Evolutionary conservation across 2,113 vertebrate genomes (phyloP), one percentile per base, ranked within the genome.

Genomic region (Burhinus bistriatus): DNA sequence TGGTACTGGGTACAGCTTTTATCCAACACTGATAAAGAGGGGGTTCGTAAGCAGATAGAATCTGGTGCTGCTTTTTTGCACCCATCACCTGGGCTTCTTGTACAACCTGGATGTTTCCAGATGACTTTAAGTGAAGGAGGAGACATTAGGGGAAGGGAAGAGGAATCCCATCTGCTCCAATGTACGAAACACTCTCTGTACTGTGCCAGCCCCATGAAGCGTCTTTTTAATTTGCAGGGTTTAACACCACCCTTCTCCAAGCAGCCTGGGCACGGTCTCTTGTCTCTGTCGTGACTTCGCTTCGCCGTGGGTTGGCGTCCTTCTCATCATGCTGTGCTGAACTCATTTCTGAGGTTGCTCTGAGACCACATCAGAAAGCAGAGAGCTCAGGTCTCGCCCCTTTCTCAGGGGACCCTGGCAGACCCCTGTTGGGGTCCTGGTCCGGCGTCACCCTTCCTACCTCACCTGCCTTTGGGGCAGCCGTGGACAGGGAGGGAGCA

Each of bases 361-460:
- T 89, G 90, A 96, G 92, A 90, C 91, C 44, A 9, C 70, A 77
- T 29, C 6, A 2, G 89, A 91, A 81, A 94, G 58, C 93, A 91
- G 92, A 80, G 68, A 87, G 86, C 86, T 92, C 91, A 89, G 51
- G 80, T 94, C 93, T 95, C 29, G 0, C n/a, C 87, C 55, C 51
- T 90, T 47, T 91, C 95, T 88, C 5, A 12, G 76, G 70, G 87
- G 72, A 83, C 83, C 76, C 83, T 88, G 78, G 80, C 86, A 95
- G 79, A 86, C 45, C 69, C 82, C 69, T 38, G 6, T 2, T 86
- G 65, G 85, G 77, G 70, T 96, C 83, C 83, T 3, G 0, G 85
- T 96, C 95, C 20, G 19, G 85, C 30, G 22, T 93, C 83, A 93
- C 83, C 94, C 96, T 95, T 97, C 95, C 97, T 96, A 89, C 94